These are phyloP conservation scores for Mormyrops attenuatus DNA, from an alignment of 2,797 vertebrate genomes.

Conservation along the genomic window DNA sequence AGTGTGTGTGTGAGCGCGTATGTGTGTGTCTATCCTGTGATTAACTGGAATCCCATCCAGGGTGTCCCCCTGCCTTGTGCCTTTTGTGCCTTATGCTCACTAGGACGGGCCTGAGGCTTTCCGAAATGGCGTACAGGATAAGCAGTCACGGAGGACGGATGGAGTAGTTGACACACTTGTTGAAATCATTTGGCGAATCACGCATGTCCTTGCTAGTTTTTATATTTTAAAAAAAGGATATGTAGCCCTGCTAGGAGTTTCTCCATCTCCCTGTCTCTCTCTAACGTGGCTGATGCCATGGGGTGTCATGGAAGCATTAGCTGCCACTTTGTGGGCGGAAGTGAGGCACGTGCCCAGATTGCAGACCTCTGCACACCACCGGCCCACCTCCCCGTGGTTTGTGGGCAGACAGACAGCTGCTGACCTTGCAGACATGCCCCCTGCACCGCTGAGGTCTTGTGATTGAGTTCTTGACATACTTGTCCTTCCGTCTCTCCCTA, in stretches of 20 bases:
- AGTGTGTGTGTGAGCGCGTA: neutral
- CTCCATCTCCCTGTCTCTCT: neutral
- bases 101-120: neutral
- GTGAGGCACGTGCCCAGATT: neutral
- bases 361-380: constrained; percentile 32
- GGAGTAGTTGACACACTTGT: neutral
- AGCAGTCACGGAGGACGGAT: neutral
- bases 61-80: neutral
- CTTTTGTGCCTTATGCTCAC: neutral
- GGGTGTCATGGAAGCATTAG: neutral
- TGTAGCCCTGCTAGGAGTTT: neutral
- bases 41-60: neutral
- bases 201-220: neutral
- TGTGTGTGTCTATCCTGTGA: neutral
- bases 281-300: neutral
- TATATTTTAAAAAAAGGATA: neutral
- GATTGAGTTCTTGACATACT: constrained; percentile 59
- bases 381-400: constrained; percentile 60
- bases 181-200: neutral
- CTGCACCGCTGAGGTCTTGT: constrained; percentile 37
- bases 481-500: constrained; percentile 40
- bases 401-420: constrained; percentile 55
- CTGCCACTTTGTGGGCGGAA: neutral
- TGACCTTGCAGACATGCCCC: constrained; percentile 51
- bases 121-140: neutral